These are phyloP conservation scores for Sterrhoptilus dennistouni DNA, from an alignment of 2,113 vertebrate genomes.

Conservation along the genomic window DNA sequence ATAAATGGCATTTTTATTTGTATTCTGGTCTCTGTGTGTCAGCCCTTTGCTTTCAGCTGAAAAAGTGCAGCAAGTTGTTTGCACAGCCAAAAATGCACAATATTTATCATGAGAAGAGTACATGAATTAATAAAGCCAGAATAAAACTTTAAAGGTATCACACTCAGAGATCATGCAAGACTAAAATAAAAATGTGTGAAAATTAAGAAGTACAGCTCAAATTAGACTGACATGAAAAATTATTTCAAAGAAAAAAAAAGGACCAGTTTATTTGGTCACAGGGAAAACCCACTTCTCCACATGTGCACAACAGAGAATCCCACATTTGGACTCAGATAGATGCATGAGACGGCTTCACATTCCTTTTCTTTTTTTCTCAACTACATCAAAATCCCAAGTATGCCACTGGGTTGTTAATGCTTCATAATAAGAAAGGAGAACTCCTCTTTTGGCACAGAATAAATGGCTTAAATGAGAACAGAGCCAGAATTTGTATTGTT, in stretches of 20 bases:
- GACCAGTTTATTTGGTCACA: neutral
- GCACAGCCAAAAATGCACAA: neutral
- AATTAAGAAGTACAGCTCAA: neutral
- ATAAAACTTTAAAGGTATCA: slow-evolving; percentile 20
- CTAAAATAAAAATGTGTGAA: neutral
- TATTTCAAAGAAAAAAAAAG: neutral
- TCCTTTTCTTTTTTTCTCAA: neutral
- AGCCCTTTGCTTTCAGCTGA: neutral
- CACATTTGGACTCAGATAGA: neutral
- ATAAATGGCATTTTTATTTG: slow-evolving; percentile 3
- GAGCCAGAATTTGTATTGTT: neutral
- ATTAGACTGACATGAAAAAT: neutral
- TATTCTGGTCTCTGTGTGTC: neutral
- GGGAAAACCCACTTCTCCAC: neutral
- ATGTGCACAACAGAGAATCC: neutral
- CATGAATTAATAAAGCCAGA: slow-evolving; percentile 38
- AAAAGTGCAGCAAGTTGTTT: neutral
- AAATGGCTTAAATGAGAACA: neutral
- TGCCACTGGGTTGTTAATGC: neutral
- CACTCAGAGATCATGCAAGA: neutral
- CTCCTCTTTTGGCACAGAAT: neutral
- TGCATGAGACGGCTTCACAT: neutral
- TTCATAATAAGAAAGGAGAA: neutral
- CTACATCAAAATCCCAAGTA: neutral
- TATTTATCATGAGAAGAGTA: slow-evolving; percentile 4